These are phyloP conservation scores for Melanotaenia duboulayi DNA, from an alignment of 2,113 vertebrate species.

Conservation along the genomic window DNA sequence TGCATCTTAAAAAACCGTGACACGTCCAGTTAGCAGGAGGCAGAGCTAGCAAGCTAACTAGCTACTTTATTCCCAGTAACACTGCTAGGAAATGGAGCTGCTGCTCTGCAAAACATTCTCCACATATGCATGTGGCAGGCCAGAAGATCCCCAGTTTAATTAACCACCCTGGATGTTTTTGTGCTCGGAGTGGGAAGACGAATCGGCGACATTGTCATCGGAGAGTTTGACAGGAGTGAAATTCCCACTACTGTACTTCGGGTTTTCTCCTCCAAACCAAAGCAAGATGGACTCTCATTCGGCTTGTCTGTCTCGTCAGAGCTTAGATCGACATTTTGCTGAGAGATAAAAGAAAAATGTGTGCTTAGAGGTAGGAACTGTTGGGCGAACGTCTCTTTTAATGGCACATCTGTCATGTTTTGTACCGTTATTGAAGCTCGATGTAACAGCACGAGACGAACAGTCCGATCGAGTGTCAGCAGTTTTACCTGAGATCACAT, in stretches of 20 bases:
- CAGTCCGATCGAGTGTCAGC: slow-evolving; percentile 68
- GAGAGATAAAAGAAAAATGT: slow-evolving; percentile 87
- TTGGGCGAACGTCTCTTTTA: not conserved
- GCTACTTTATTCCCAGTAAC: slow-evolving; percentile 81
- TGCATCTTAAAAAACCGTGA: slow-evolving; percentile 85
- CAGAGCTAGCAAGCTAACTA: slow-evolving; percentile 82
- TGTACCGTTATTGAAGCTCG: slow-evolving; percentile 23
- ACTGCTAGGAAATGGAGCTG: slow-evolving; percentile 74
- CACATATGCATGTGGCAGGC: slow-evolving; percentile 50
- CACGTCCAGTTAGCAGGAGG: slow-evolving; percentile 84
- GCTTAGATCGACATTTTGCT: slow-evolving; percentile 93
- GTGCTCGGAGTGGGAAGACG: slow-evolving; percentile 34
- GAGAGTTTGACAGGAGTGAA: slow-evolving; percentile 87
- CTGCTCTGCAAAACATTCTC: slow-evolving; percentile 52
- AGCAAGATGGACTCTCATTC: slow-evolving; percentile 98
- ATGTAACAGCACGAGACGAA: slow-evolving; percentile 18
- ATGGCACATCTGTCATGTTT: slow-evolving; percentile 12
- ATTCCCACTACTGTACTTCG: slow-evolving; percentile 80
- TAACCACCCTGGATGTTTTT: slow-evolving; percentile 58
- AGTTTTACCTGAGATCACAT: slow-evolving; percentile 77
- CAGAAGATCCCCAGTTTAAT: slow-evolving; percentile 76
- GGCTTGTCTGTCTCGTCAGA: slow-evolving; percentile 90
- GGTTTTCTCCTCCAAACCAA: slow-evolving; percentile 82
- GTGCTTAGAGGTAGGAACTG: slow-evolving; percentile 58
- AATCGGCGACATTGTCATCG: slow-evolving; percentile 74